These are phyloP conservation scores for Mesorhabditis sp. DNA, from an alignment of 2,888 invertebrate genomes.

Conservation along the genomic window DNA sequence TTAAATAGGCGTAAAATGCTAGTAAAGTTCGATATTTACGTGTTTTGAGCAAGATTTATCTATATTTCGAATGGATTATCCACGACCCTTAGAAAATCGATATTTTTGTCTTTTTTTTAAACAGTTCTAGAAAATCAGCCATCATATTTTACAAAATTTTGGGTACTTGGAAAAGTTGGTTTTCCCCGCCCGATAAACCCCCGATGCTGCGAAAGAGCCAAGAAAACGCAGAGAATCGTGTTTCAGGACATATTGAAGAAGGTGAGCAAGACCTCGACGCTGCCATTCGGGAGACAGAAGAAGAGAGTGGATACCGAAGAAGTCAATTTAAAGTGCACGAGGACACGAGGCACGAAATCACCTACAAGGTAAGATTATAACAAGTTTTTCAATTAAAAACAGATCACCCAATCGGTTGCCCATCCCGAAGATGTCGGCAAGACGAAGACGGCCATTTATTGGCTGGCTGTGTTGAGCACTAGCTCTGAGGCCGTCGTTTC, in stretches of 20 bases:
- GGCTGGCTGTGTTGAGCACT: background rate
- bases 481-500: background rate
- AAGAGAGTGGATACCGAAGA: background rate
- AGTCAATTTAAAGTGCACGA: background rate
- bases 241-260: background rate
- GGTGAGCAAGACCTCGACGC: background rate
- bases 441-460: constrained; percentile 6
- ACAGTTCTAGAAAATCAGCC: no score
- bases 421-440: constrained; percentile 2
- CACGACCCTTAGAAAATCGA: no score
- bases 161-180: no score
- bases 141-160: no score
- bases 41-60: no score
- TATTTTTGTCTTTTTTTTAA: no score
- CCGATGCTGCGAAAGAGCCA: no score
- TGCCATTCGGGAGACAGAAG: background rate
- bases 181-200: no score
- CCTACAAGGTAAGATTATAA: background rate
- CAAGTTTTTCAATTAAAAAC: background rate
- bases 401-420: background rate
- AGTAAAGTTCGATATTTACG: no score
- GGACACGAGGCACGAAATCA: background rate
- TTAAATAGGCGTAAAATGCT: no score
- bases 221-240: no score
- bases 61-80: no score